phyloP scores from a whole-genome alignment of 1,140 invertebrate genomes.

The Bombus superbus region DNA sequence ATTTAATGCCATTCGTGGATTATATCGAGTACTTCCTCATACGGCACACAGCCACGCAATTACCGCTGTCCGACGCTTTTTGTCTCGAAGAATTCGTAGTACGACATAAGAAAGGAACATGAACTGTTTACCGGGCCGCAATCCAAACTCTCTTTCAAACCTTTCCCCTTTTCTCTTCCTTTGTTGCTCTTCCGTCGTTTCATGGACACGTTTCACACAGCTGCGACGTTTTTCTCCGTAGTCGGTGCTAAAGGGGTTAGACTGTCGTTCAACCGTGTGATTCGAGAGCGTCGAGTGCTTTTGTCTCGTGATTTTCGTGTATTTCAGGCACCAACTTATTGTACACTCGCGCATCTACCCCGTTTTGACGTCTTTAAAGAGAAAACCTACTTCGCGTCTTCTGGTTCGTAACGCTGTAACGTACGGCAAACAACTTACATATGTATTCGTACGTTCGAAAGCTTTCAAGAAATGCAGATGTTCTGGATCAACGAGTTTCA shows the following conservation, averaged over 20 bases:
- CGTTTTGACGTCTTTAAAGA: background rate
- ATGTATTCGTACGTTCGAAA: background rate
- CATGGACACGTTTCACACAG: background rate
- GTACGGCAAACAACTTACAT: background rate
- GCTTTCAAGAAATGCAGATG: background rate
- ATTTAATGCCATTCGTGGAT: background rate
- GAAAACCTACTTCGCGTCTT: background rate
- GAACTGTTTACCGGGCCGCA: background rate
- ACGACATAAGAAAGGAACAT: background rate
- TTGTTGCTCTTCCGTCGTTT: too few species aligned
- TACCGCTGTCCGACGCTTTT: background rate
- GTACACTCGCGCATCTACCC: background rate
- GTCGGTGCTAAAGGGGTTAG: background rate
- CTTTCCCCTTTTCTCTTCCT: background rate
- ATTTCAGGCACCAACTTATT: background rate
- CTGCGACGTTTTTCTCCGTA: background rate
- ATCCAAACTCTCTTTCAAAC: background rate
- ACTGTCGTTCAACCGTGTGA: background rate
- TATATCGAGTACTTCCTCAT: background rate
- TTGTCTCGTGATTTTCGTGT: background rate
- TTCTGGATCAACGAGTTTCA: too few species aligned
- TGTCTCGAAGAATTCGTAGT: too few species aligned
- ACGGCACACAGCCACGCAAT: background rate
- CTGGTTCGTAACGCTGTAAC: background rate
- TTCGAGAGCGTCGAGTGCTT: background rate